phyloP scores from a whole-genome alignment of 2,888 invertebrate genomes.

The Cosmia pyralina region DNA sequence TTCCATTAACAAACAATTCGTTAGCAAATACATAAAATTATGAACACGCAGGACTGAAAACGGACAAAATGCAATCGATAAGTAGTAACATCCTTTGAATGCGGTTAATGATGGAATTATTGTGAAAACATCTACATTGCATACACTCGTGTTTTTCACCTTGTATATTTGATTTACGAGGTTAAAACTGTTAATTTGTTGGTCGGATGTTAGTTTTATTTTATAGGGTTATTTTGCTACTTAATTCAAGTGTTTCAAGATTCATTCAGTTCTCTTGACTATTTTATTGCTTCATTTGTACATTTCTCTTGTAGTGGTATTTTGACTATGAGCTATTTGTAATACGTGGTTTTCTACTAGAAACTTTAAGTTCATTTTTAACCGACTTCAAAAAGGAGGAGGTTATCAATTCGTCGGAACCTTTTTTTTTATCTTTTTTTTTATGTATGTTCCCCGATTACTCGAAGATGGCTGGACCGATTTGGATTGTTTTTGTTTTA shows the following conservation, averaged over 20 bases:
- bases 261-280: background rate
- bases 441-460: too few species aligned
- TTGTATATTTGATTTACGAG: conserved; percentile 14
- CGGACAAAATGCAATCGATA: conserved; percentile 57
- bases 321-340: background rate
- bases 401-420: too few species aligned
- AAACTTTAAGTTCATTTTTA: background rate
- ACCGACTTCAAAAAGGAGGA: too few species aligned
- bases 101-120: conserved; percentile 32
- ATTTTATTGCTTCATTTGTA: too few species aligned
- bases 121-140: conserved; percentile 50
- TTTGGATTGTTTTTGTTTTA: too few species aligned
- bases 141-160: conserved; percentile 3
- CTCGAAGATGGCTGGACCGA: too few species aligned
- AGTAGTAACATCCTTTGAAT: conserved; percentile 55
- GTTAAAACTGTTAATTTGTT: background rate
- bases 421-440: too few species aligned
- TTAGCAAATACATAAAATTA: conserved; percentile 39
- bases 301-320: background rate
- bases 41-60: conserved; percentile 40
- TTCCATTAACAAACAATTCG: conserved; percentile 33
- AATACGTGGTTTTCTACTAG: background rate
- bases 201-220: background rate
- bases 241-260: background rate
- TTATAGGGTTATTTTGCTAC: background rate